Base-by-base conservation (phyloP, 2,888 invertebrate genomes). In the Nemoura dubitans region DNA sequence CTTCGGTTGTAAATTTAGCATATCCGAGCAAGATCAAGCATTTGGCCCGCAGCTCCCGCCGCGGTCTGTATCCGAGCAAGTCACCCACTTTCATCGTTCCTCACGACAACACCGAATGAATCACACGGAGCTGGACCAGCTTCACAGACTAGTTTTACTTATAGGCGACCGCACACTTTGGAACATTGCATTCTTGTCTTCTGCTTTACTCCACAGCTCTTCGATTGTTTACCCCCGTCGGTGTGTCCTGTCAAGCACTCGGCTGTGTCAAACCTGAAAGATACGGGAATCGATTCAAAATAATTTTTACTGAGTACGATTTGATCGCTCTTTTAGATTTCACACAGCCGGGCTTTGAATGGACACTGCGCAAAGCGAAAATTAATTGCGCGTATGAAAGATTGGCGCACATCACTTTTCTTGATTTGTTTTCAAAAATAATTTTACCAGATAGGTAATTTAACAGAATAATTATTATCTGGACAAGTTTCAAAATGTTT, bases 181-280 rank as follows among this genome's bases (percentile, higher is more conserved):
- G 59, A 59, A 59, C 59, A 59, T 59, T 59, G 59, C 21, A 59
- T 59, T 10, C 1, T 59, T 59, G 59, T 59, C 59, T 59, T 59
- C 21, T 59, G 59, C 59, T 59, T 21, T 10, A 59, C 14, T 59
- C 59, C 59, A 59, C 59, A 59, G 59, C 59, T 59, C 21, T 59
- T 59, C 59, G 59, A 10, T 59, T 59, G 1, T 1, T 59, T 16
- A 3, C 14, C 59, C 2, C 16, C 59, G 21, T 59, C 59, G 59
- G 59, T 7, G 14, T 59, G 59, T 59, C 59, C 59, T 21, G 59
- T 59, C 2, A 59, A 1, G 21, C 10, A 59, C 59, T 59, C 21
- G 59, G 59, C 59, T 59, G 59, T 59, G 59, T 59, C 59, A 59
- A 59, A 59, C 10, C 59, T 59, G 59, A 59, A 59, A 59, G 59